Evolutionary conservation across 1,140 invertebrate species (phyloP), one percentile per base, ranked within the genome.

Genomic region (Aporrectodea caliginosa): DNA sequence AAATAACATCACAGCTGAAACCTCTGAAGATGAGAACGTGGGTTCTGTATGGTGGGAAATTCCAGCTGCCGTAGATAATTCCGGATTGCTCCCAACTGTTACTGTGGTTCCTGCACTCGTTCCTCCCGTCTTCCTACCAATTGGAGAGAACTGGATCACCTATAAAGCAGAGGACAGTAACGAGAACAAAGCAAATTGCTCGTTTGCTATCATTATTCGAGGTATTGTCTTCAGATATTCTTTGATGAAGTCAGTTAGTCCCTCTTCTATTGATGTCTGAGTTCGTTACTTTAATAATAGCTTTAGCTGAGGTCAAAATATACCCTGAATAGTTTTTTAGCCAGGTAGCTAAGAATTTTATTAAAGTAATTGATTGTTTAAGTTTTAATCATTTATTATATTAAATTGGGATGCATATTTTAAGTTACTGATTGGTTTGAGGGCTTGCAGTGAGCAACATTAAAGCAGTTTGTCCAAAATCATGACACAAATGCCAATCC

Each of bases 11-110:
- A 85, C 84, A 0, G 81, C 83, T 1, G 82, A 81, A 6, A 88
- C 89, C 16, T 79, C 89, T 29, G 82, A 84, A 1, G 84, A 90
- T 2, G 90, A 90, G 82, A 89, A 89, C 75, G 91, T 89, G 84
- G 91, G 91, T 0, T 84, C 87, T 1, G 90, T 91, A 32, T 84
- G 76, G 16, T 91, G 90, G 90, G 82, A 86, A 16, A 82, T 85
- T 31, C 91, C 91, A 0, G 83, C 85, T 1, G 85, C 87, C 22
- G 83, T 85, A 32, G 89, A 89, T 84, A 86, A 87, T 78, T 86
- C 86, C 16, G 85, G 85, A 14, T 82, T 84, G n/a, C 77, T 85
- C n/a, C 85, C 86, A 73, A 82, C 82, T 1, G 69, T 87, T 31
- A 83, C 81, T 0, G 83, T 86, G 14, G 81, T 90, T 68, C 92